phyloP scores from a whole-genome alignment of 2,888 invertebrate genomes.

The Drosophila sordidula region DNA sequence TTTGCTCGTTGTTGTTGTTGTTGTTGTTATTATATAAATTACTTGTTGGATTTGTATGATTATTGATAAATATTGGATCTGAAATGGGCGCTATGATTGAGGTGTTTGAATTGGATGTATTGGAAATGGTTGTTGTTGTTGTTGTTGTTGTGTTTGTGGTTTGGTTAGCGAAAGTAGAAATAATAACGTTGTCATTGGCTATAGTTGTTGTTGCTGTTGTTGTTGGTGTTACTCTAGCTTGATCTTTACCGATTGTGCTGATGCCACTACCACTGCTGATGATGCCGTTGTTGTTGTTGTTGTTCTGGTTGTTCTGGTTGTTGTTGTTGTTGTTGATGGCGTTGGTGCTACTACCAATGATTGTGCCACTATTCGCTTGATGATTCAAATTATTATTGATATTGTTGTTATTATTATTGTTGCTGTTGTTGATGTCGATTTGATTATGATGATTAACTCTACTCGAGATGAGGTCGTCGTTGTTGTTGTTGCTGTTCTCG shows the following conservation, averaged over 20 bases:
- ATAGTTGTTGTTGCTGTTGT: constrained; percentile 39
- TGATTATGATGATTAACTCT: constrained; percentile 79
- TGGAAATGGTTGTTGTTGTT: constrained; percentile 11
- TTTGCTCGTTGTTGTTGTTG: constrained; percentile 8
- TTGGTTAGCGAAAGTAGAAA: constrained; percentile 20
- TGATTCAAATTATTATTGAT: constrained; percentile 78
- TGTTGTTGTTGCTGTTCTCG: constrained; percentile 75
- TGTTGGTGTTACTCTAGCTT: constrained; percentile 63
- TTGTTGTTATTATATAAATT: constrained; percentile 24
- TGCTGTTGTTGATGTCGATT: constrained; percentile 73
- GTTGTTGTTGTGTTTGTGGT: constrained; percentile 26
- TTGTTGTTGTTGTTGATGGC: constrained; percentile 69
- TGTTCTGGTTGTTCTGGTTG: constrained; percentile 56
- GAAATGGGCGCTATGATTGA: constrained; percentile 24
- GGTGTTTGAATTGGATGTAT: constrained; percentile 12
- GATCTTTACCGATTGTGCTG: constrained; percentile 84
- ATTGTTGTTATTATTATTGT: constrained; percentile 75
- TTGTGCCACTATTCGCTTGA: constrained; percentile 84
- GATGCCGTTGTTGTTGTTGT: constrained; percentile 75
- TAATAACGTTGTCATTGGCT: constrained; percentile 53
- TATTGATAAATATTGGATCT: constrained; percentile 14
- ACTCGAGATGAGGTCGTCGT: constrained; percentile 76
- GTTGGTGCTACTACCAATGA: constrained; percentile 84
- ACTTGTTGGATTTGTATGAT: constrained; percentile 7
- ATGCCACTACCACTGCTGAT: constrained; percentile 82